Base-by-base conservation (phyloP, 1,140 invertebrate genomes). In the Drosophila watanabei region DNA sequence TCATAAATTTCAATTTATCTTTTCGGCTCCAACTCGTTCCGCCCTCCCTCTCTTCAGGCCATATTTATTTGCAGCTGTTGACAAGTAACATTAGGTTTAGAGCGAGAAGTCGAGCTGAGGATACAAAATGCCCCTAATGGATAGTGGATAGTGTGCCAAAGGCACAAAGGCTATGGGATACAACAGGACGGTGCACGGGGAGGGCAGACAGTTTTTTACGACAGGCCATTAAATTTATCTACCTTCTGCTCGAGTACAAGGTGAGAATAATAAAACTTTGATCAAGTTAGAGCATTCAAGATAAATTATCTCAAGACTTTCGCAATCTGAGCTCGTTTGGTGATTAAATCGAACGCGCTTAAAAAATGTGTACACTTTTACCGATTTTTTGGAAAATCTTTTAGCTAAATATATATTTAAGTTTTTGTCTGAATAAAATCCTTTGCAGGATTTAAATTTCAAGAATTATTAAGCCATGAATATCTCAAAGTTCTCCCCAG, bases 1-100 rank as follows among this genome's bases (percentile, higher is more conserved):
- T 84, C 84, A 88, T 88, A 88, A 88, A 88, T 88, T 89, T 88
- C 85, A 80, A 88, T 88, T 88, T 88, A 89, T 88, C 85, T 88
- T 75, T 69, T 71, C 58, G 65, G 60, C 68, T 58, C 54, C 33
- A 24, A 24, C 33, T 56, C 51, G 49, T 45, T 30, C 66, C 62
- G 76, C 14, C 35, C 13, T 4, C 14, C 5, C 48, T 28, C 24
- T n/a, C 33, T 24, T 57, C 33, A 5, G 65, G 28, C 69, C 69
- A 73, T 61, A 89, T 88, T 80, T 88, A 80, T 89, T 88, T 88
- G 80, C 84, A 78, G 85, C 70, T 80, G 84, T 89, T 88, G 84
- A 88, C 84, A 88, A 84, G 84, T 61, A 72, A 65, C 77, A 79
- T 79, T 79, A 79, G 76, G 76, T 69, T 79, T 52, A 37, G 58